Evolutionary conservation across 2,888 invertebrate species (phyloP), one percentile per base, ranked within the genome.

Genomic region (Galeruca laticollis): DNA sequence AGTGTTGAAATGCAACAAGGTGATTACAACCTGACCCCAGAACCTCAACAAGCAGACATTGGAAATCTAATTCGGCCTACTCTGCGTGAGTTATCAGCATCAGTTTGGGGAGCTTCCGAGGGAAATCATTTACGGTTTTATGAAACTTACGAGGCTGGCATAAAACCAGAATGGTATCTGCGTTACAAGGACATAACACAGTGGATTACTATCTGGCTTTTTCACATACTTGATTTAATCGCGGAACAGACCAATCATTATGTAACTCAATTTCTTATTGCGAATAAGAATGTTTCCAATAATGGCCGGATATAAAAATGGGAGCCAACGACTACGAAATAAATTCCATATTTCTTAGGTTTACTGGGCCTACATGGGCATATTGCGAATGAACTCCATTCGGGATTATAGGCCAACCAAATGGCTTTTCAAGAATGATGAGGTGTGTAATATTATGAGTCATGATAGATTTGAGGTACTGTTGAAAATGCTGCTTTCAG

Each of bases 401-500:
- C 59, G 68, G n/a, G 59, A 73, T 60, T 80, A 74, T 62, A 73
- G 69, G 75, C 61, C 61, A 1, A 62, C 43, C 20, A 47, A 68
- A 40, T 54, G 62, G 60, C 6, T 72, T 9, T 69, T 66, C 33
- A 54, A 37, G 31, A 62, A 56, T 43, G 56, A 60, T 47, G 63
- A 69, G 60, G 70, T 43, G 11, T 10, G 3, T 6, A 54, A n/a
- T 21, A 15, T 71, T n/a, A 71, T 71, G 70, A 49, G 59, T 8
- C 68, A 60, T 8, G 69, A 71, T 43, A 20, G 61, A 40, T 72
- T 66, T 61, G 56, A 68, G 35, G 15, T 71, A n/a, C 35, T 71
- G 13, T 62, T 66, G 56, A 72, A 31, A 51, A 69, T 75, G 68
- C 68, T 70, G 60, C 77, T 79, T 71, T 68, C 73, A n/a, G 72